Conservation (phyloP, 2,797 vertebrate species). For the Linurgus olivaceus region DNA sequence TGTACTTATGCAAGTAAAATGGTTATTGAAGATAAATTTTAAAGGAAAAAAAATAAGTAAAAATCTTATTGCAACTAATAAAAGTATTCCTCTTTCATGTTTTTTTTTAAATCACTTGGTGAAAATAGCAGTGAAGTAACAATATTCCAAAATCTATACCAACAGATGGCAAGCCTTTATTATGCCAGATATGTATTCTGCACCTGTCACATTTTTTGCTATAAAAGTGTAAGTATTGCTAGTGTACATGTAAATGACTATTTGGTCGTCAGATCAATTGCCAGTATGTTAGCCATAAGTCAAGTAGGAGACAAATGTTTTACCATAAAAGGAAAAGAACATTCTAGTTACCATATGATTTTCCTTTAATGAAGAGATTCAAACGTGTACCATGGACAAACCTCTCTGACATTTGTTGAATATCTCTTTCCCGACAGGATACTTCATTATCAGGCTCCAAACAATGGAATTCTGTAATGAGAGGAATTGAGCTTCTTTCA, state of each 20-base stretch:
- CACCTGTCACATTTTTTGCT: background rate
- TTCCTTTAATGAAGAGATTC: background rate
- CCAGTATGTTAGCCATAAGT: background rate
- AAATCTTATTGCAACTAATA: background rate
- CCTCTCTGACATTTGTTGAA: background rate
- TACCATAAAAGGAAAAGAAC: background rate
- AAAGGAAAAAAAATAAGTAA: background rate
- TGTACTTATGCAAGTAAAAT: background rate
- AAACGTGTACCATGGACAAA: background rate
- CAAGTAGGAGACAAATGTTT: background rate
- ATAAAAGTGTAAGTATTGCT: background rate
- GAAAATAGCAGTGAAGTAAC: background rate
- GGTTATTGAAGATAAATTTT: background rate
- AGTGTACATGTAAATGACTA: background rate
- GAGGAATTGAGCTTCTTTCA: background rate
- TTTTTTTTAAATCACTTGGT: background rate
- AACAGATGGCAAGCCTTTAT: slow-evolving; percentile 29
- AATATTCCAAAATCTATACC: background rate
- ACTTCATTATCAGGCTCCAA: background rate
- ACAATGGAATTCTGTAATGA: background rate
- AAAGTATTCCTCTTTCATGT: background rate
- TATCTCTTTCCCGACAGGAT: background rate
- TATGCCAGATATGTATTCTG: background rate
- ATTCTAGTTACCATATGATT: background rate
- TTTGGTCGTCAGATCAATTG: background rate